These are phyloP conservation scores for Acanthacorydalis orientalis DNA, from an alignment of 2,888 invertebrate species.

Conservation along the genomic window DNA sequence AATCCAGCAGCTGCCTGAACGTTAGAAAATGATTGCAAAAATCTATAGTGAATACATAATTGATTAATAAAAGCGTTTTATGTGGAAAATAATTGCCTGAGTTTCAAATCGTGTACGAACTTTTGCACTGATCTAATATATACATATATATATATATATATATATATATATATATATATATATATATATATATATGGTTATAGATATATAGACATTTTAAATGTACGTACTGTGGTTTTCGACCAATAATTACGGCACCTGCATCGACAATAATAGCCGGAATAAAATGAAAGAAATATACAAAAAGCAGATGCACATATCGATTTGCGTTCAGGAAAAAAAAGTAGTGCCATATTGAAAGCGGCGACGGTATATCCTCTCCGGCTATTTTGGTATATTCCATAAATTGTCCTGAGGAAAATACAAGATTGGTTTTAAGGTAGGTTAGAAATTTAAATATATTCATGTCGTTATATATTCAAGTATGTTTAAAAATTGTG, in stretches of 20 bases:
- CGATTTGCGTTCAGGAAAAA: conserved; percentile 42
- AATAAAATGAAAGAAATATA: conserved; percentile 39
- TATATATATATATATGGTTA: too few relatives aligned
- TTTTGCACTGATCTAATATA: too few relatives aligned
- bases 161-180: too few relatives aligned
- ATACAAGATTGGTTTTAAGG: conserved; percentile 3
- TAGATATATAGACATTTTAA: not conserved
- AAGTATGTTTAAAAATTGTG: too few relatives aligned
- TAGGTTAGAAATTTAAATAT: not conserved
- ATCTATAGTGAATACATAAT: too few relatives aligned
- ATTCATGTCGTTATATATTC: too few relatives aligned
- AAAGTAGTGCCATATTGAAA: conserved; percentile 45
- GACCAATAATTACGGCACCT: conserved; percentile 36
- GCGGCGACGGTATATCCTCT: conserved; percentile 32
- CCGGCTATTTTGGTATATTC: conserved; percentile 33
- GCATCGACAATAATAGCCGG: conserved; percentile 44
- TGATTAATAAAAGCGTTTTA: too few relatives aligned
- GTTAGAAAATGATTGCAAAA: too few relatives aligned
- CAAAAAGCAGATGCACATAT: conserved; percentile 35
- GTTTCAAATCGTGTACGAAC: too few relatives aligned
- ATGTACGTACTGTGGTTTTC: conserved; percentile 39
- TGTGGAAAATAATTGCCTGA: too few relatives aligned
- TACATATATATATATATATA: too few relatives aligned
- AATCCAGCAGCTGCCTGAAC: too few relatives aligned
- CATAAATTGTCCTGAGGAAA: conserved; percentile 34